phyloP scores from a whole-genome alignment of 2,113 vertebrate genomes.

The Vimba vimba region DNA sequence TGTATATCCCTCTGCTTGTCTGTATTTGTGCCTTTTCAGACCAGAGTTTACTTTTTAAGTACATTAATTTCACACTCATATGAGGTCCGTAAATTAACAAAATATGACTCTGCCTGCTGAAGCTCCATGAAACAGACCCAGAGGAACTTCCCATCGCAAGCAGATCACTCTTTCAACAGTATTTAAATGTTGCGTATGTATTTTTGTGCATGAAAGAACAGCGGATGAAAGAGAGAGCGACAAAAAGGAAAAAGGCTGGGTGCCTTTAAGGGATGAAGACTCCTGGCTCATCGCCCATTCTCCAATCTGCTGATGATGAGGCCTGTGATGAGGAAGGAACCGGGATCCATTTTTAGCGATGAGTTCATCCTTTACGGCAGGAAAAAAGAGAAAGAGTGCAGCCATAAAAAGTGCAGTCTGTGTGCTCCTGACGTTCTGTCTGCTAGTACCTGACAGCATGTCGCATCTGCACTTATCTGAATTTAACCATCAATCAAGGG shows the following conservation, averaged over 20 bases:
- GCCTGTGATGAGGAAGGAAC: conserved; percentile 57
- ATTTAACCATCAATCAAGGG: conserved; percentile 3
- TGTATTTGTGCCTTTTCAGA: conserved; percentile 1
- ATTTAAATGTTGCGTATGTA: too few relatives aligned
- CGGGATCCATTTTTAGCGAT: conserved; percentile 64
- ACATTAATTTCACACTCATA: not conserved
- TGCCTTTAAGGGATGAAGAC: conserved; percentile 55
- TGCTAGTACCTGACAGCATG: conserved; percentile 34
- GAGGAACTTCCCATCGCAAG: too few relatives aligned
- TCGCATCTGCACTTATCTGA: conserved; percentile 18
- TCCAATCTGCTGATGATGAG: conserved; percentile 66
- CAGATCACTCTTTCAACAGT: too few relatives aligned
- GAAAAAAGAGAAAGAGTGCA: conserved; percentile 39
- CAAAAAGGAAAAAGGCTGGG: not conserved
- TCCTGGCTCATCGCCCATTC: conserved; percentile 57
- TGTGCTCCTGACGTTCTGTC: conserved; percentile 33
- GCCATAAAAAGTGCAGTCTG: conserved; percentile 47
- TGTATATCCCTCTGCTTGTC: not conserved
- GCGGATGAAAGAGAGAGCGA: not conserved
- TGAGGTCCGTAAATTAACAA: not conserved
- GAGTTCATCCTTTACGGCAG: conserved; percentile 60
- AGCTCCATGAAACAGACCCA: not conserved
- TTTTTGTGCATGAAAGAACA: not conserved
- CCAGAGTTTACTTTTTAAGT: not conserved
- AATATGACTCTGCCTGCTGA: not conserved